These are phyloP conservation scores for Vannuccia rotundouncinata DNA, from an alignment of 2,888 invertebrate genomes.

Conservation along the genomic window DNA sequence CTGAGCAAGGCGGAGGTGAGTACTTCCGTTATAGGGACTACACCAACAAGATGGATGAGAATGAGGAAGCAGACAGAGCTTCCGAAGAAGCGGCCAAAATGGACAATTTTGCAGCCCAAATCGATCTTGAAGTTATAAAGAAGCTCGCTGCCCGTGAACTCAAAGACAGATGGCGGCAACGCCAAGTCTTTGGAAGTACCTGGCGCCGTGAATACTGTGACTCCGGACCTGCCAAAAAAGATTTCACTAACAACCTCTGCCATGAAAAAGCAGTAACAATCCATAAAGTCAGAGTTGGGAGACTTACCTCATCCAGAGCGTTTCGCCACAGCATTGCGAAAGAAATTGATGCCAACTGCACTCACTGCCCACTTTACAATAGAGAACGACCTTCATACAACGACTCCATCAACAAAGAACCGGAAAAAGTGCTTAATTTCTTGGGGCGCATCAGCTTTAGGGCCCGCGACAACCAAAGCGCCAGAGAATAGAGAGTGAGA, in stretches of 20 bases:
- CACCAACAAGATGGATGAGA: constrained; percentile 5
- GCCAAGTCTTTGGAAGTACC: constrained; percentile 1
- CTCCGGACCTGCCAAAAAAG: background rate
- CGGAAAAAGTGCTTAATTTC: background rate
- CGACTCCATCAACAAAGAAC: background rate
- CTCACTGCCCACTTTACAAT: background rate
- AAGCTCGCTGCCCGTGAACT: constrained; percentile 5
- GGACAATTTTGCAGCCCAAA: background rate
- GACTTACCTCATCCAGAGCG: constrained; percentile 10
- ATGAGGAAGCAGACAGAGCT: constrained; percentile 15
- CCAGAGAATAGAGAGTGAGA: constrained; percentile 12
- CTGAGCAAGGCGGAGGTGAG: constrained; percentile 1
- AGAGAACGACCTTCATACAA: background rate
- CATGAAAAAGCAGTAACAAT: constrained; percentile 14
- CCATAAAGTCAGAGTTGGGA: constrained; percentile 16
- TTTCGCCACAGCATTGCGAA: background rate
- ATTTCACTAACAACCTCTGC: constrained; percentile 1
- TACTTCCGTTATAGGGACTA: background rate
- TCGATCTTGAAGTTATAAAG: background rate
- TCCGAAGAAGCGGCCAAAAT: constrained; percentile 3
- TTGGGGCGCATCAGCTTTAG: constrained; percentile 17
- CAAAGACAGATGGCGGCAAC: background rate
- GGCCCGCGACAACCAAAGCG: constrained; percentile 20
- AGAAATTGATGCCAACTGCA: background rate
- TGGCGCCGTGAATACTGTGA: constrained; percentile 20